Conservation (phyloP, 1,140 invertebrate genomes). For the Psilanteris sp. region DNA sequence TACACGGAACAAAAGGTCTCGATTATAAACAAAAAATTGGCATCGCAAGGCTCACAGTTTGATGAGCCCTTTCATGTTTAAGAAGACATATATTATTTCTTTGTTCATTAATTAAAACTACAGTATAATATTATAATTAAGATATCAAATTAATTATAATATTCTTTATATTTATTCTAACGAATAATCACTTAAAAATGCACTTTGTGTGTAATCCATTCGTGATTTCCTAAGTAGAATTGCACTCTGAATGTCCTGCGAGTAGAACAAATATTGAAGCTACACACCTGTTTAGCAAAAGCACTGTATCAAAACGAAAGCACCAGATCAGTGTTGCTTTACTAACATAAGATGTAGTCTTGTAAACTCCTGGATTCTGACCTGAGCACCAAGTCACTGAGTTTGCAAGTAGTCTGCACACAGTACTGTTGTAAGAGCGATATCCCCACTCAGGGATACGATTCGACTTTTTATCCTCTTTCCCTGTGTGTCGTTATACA, state of each 20-base stretch:
- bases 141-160: too few species aligned
- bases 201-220: conserved; percentile 21
- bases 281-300: conserved; percentile 48
- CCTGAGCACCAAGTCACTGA: conserved; percentile 67
- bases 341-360: conserved; percentile 27
- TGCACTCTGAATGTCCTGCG: conserved; percentile 12
- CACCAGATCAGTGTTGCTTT: conserved; percentile 11
- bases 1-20: too few species aligned
- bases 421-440: conserved; percentile 64
- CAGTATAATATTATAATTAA: too few species aligned
- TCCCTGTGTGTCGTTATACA: conserved; percentile 55
- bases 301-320: conserved; percentile 20
- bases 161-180: background rate
- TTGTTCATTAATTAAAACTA: too few species aligned
- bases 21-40: too few species aligned
- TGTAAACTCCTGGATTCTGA: conserved; percentile 49
- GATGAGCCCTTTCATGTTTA: too few species aligned
- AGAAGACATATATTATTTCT: too few species aligned
- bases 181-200: background rate
- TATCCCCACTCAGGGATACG: conserved; percentile 56
- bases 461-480: conserved; percentile 58
- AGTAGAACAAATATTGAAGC: conserved; percentile 8
- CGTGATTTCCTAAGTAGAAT: conserved; percentile 7
- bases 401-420: conserved; percentile 59
- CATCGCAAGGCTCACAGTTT: too few species aligned